Evolutionary conservation across 2,113 vertebrate genomes (phyloP).

Genomic region (Synodontis membranacea): DNA sequence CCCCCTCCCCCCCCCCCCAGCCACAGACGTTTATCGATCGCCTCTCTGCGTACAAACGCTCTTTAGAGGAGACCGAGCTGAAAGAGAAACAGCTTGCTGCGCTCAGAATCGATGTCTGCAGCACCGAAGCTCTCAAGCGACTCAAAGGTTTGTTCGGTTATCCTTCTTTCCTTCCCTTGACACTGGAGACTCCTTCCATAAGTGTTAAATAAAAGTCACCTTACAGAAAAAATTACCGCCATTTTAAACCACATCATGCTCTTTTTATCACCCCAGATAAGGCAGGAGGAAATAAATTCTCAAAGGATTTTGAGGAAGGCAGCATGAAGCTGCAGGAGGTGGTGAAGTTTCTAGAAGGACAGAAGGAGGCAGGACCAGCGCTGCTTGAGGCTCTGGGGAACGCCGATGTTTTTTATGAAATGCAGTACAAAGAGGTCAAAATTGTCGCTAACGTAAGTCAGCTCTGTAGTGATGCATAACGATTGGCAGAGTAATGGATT

Average conservation of each 20-base stretch:
- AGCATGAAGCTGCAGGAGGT: slow-evolving; percentile 93
- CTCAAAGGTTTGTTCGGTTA: slow-evolving; percentile 78
- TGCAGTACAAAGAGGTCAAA: slow-evolving; percentile 97
- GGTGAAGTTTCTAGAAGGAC: slow-evolving; percentile 87
- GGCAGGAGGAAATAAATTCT: slow-evolving; percentile 94
- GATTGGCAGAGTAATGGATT: background rate
- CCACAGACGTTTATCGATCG: slow-evolving; percentile 88
- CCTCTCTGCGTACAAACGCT: slow-evolving; percentile 77
- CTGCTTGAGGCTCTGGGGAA: slow-evolving; percentile 90
- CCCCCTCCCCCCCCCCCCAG: slow-evolving; percentile 63
- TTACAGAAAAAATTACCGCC: background rate
- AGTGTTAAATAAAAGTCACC: background rate
- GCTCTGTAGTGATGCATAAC: background rate
- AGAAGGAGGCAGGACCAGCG: slow-evolving; percentile 83
- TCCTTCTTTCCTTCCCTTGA: background rate
- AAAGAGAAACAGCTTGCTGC: slow-evolving; percentile 92
- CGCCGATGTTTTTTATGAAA: slow-evolving; percentile 95
- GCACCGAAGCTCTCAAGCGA: slow-evolving; percentile 91
- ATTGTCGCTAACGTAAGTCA: slow-evolving; percentile 94
- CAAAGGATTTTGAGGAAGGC: slow-evolving; percentile 95
- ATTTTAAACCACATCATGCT: background rate
- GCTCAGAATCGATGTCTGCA: slow-evolving; percentile 90
- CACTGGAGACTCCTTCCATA: background rate
- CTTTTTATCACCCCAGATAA: slow-evolving; percentile 77
- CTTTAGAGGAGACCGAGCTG: slow-evolving; percentile 85